Evolutionary conservation across 2,113 vertebrate species (phyloP).

Genomic region (Falcunculus frontatus): DNA sequence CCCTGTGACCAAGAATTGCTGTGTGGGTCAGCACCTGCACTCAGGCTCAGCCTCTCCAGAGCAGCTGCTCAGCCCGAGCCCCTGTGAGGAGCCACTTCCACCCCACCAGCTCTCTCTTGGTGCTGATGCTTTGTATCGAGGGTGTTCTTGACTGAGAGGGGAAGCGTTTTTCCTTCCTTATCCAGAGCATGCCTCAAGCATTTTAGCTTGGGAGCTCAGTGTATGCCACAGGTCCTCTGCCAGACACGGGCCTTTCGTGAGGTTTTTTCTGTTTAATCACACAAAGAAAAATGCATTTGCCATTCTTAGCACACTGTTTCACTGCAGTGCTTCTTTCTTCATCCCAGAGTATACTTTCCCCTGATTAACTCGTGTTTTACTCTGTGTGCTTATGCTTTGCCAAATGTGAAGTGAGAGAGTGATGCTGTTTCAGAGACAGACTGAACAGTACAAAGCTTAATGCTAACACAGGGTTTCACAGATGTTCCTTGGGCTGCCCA

Average conservation of each 20-base stretch:
- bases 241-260: background rate
- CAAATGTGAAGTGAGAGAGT: background rate
- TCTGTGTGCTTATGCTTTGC: background rate
- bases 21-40: background rate
- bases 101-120: background rate
- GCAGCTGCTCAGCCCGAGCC: background rate
- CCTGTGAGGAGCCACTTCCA: background rate
- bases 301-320: background rate
- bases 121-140: background rate
- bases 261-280: background rate
- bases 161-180: background rate
- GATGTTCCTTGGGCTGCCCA: background rate
- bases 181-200: background rate
- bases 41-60: background rate
- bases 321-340: background rate
- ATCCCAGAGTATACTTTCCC: background rate
- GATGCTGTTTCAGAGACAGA: background rate
- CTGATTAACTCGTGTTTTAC: background rate
- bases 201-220: background rate
- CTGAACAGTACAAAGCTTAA: background rate
- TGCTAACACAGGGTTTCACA: background rate
- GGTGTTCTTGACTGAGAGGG: background rate
- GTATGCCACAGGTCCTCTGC: background rate
- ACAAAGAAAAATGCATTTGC: background rate
- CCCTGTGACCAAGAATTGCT: accelerated